Evolutionary conservation across 2,888 invertebrate species (phyloP), one percentile per base, ranked within the genome.

Genomic region (Sialis fuliginosa): DNA sequence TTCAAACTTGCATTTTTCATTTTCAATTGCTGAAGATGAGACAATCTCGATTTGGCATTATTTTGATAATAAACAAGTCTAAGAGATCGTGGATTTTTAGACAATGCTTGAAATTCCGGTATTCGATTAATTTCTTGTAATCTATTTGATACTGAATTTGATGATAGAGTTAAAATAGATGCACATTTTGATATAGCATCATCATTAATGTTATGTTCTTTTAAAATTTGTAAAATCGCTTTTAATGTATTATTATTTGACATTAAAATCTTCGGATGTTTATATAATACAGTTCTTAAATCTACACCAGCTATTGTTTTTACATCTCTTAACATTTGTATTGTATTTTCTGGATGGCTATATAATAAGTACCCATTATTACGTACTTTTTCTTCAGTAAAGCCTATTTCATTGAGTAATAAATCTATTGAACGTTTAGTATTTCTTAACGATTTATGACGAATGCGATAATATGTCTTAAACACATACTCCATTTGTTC

Each of bases 191-290:
- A 52, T 48, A 80, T 69, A 0, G 71, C 63, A 44, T 70, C 67
- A 44, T 72, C 64, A 6, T 71, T 57, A 56, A 83, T 75, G 39
- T 69, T 63, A 56, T 71, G 73, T 52, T 72, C 66, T 72, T 75
- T 68, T 6, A 83, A 63, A 50, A 75, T 63, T 41, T 70, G 59
- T 48, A 74, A 66, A 30, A 75, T 75, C 58, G 69, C 64, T 39
- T 69, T 52, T 22, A 81, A 57, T 12, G 74, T 62, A 49, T 69
- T 68, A 49, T 72, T 70, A 44, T 72, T 66, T 45, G 74, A 70
- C 63, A 73, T 76, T 44, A 80, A 60, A 52, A 84, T 69, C 52
- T 75, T 77, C 8, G 83, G 84, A 54, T 73, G 70, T 13, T 58
- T 59, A 54, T 60, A 65, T 34, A 79, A 67, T 33, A 70, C 70